Conservation (phyloP, 1,140 invertebrate species). For the Chrysopa pallens region DNA sequence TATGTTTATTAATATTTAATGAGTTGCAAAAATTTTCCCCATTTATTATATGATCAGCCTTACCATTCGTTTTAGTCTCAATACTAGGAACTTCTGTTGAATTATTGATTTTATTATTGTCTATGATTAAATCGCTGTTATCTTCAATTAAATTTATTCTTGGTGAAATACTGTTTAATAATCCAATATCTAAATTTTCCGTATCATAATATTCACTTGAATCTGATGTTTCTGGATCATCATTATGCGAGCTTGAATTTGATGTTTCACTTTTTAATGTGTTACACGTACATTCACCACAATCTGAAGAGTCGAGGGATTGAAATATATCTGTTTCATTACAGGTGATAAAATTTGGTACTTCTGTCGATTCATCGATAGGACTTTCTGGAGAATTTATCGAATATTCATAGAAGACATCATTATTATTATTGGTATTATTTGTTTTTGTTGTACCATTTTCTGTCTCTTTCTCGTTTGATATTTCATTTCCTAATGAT, state of each 20-base stretch:
- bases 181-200: constrained; percentile 21
- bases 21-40: neutral
- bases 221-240: constrained; percentile 26
- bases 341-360: neutral
- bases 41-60: neutral
- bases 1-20: no score
- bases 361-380: constrained; percentile 28
- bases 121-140: no score
- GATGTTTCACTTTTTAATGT: constrained; percentile 5
- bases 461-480: constrained; percentile 16
- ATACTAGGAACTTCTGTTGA: neutral
- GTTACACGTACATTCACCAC: constrained; percentile 5
- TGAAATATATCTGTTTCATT: no score
- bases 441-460: constrained; percentile 27
- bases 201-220: constrained; percentile 35
- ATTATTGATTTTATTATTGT: neutral
- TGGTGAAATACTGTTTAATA: constrained; percentile 8
- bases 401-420: constrained; percentile 33
- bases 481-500: constrained; percentile 29
- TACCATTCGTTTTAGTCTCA: neutral
- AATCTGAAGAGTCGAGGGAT: no score
- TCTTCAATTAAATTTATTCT: constrained; percentile 1
- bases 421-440: constrained; percentile 8
- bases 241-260: constrained; percentile 17
- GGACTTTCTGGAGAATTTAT: constrained; percentile 45